Evolutionary conservation across 2,888 invertebrate species (phyloP).

Genomic region (Erpobdella octoculata): DNA sequence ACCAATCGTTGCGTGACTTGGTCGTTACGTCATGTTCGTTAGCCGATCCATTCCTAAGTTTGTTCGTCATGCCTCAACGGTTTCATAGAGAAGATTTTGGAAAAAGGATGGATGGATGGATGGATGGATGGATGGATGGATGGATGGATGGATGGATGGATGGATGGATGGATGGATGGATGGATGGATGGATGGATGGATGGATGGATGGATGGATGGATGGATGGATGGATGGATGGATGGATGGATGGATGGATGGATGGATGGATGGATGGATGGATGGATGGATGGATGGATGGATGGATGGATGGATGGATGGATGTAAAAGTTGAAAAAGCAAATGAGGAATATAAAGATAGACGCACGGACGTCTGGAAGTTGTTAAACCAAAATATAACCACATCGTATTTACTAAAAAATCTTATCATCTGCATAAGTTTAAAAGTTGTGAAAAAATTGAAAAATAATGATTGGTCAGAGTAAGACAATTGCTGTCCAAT

Average conservation of each 20-base stretch:
- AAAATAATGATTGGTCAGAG: neutral
- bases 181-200: constrained; percentile 19
- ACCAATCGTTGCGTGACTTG: constrained; percentile 7
- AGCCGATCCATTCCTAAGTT: constrained; percentile 3
- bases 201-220: constrained; percentile 19
- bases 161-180: constrained; percentile 10
- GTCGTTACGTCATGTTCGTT: neutral
- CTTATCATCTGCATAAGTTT: no score
- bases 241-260: constrained; percentile 20
- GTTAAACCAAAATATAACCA: no score
- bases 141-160: constrained; percentile 18
- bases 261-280: constrained; percentile 15
- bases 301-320: constrained; percentile 6
- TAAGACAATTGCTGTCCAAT: neutral
- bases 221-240: constrained; percentile 19
- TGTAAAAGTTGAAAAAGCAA: neutral
- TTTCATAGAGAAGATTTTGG: neutral
- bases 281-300: constrained; percentile 2
- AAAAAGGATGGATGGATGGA: constrained; percentile 17
- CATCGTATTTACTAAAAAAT: no score
- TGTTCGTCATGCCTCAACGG: neutral
- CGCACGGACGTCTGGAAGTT: no score
- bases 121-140: constrained; percentile 11
- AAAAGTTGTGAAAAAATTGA: neutral
- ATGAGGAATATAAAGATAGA: no score